Evolutionary conservation across 2,888 invertebrate species (phyloP), one percentile per base, ranked within the genome.

Genomic region (Trachelus stipa): DNA sequence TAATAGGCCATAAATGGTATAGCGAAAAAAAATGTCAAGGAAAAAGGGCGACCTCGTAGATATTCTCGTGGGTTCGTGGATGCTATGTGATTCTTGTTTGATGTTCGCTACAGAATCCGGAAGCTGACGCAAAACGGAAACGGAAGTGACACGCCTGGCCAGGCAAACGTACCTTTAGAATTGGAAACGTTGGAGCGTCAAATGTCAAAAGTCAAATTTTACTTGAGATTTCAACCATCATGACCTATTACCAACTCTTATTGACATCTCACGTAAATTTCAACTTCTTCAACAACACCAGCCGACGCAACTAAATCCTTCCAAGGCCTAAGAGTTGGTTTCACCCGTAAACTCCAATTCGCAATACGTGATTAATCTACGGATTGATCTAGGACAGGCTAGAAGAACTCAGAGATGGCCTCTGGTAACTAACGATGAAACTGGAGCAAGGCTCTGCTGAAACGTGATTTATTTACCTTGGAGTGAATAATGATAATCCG

Each of bases 51-150:
- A 56, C 15, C 12, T 6, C 3, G 37, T 56, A 40, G 40, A 56
- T 56, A 56, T 56, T 56, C 0, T 23, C 23, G 1, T 56, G 40
- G 23, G 23, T 56, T 23, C 40, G 23, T 6, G 30, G 71, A 71
- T 34, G 30, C 30, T 15, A 30, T 30, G 30, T 11, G 23, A 33
- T 11, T 71, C 71, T 71, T 71, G n/a, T n/a, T 33, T 11, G 6
- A 23, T 2, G 40, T 56, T 56, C 15, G 40, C 23, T 73, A 69
- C 34, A 69, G 84, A 86, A 87, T 87, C 84, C 88, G 89, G 87
- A 88, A 89, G 87, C 88, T 83, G 84, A 82, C 79, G 82, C 23
- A 86, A 87, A 88, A 83, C 87, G 88, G 87, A 88, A 87, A 79
- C 87, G 89, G 89, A 89, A 84, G 83, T 80, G 87, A 85, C 88